phyloP scores from a whole-genome alignment of 1,140 invertebrate genomes.

The Diachasmimorpha longicaudata region DNA sequence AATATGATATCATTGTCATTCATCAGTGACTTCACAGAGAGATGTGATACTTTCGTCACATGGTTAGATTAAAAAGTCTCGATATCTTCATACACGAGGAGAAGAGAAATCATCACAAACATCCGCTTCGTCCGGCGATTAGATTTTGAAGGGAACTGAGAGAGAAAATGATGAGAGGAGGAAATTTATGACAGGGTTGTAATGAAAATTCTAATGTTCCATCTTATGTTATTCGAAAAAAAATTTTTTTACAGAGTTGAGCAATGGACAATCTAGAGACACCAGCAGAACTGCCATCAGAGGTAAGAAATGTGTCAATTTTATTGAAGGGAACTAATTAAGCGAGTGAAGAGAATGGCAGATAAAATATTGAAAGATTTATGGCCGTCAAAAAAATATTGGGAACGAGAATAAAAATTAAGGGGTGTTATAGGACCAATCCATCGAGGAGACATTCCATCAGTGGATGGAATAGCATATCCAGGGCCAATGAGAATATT shows the following conservation, averaged over 20 bases:
- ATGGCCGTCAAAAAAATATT: background rate
- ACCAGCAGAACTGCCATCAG: background rate
- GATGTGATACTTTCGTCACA: conserved; percentile 12
- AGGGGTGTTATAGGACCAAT: conserved; percentile 42
- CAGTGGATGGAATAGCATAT: conserved; percentile 36
- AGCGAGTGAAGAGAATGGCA: background rate
- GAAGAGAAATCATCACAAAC: conserved; percentile 39
- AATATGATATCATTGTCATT: background rate
- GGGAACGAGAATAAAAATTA: conserved; percentile 24
- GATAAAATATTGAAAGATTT: background rate
- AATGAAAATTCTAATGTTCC: background rate
- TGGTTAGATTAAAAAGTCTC: conserved; percentile 1
- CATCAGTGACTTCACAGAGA: background rate
- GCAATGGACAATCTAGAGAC: background rate
- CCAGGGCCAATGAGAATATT: conserved; percentile 37
- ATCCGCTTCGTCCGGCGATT: conserved; percentile 42
- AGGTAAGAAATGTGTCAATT: background rate
- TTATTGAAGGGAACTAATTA: background rate
- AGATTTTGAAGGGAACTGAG: conserved; percentile 17
- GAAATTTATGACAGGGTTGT: background rate
- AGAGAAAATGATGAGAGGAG: conserved; percentile 7
- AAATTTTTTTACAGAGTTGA: background rate
- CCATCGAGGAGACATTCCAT: conserved; percentile 45
- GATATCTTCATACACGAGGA: background rate
- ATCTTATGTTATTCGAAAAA: too few relatives aligned